Base-by-base conservation (phyloP, 2,888 invertebrate species). In the Polydesmus complanatus region DNA sequence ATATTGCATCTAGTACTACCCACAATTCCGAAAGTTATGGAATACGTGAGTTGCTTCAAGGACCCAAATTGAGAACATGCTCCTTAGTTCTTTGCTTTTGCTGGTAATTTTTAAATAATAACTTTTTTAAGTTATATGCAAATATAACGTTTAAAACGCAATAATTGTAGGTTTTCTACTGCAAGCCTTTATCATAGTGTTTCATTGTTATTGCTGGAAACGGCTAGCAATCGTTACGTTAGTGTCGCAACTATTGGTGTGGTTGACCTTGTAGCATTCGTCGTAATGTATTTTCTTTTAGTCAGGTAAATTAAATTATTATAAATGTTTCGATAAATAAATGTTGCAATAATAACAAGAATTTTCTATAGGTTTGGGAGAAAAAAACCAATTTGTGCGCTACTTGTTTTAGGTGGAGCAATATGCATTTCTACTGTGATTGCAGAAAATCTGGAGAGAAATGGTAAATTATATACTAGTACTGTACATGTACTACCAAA, bases 201-300 rank as follows among this genome's bases (percentile, higher is more conserved):
- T 50, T 70, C 74, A 27, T 72, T 72, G 61, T 71, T 72, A 54
- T 67, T 76, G 22, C 74, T 77, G 11, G 72, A 71, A 56, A 69
- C 78, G 59, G 72, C 72, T 50, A 72, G 74, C 21, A 74, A 78
- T 66, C 71, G 76, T n/a, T 78, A 78, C 67, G 65, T 76, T 14
- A 77, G 74, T 64, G 75, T 78, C 63, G 72, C 75, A 18, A 68
- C 77, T n/a, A 75, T 77, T 56, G 78, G 76, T 3, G 68, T 69
- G n/a, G 70, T 78, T 56, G 79, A 80, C 68, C 67, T 77, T 47
- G 68, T 71, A 1, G 73, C 76, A 19, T 78, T 77, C 25, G 54
- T 61, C 18, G 54, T 57, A 19, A 58, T 62, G 49, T 63, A 62
- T 23, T 50, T 61, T n/a, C 19, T 58, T 23, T 49, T 63, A 14